Conservation (phyloP, 1,140 invertebrate species). For the Manduca sexta region DNA sequence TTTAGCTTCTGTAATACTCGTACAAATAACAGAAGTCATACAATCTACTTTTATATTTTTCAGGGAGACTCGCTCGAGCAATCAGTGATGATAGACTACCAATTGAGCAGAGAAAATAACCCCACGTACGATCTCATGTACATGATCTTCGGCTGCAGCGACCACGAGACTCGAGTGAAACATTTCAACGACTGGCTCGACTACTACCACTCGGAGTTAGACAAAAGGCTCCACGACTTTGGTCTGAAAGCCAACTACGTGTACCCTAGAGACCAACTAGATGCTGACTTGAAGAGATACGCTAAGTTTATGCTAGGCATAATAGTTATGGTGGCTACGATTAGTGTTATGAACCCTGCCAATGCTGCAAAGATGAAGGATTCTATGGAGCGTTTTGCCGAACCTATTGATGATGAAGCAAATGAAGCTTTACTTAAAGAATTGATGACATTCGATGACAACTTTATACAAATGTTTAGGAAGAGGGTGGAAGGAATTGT, state of each 20-base stretch:
- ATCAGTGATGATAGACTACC: conserved; percentile 3
- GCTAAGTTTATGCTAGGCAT: conserved; percentile 2
- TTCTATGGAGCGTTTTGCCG: no score
- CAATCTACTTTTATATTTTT: neutral
- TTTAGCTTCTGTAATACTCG: no score
- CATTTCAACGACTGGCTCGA: conserved; percentile 21
- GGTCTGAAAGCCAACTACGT: conserved; percentile 12
- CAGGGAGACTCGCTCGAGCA: neutral
- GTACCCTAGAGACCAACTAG: conserved; percentile 20
- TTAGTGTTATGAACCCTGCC: no score
- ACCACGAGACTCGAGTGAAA: conserved; percentile 12
- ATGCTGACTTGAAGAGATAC: conserved; percentile 19
- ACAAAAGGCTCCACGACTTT: conserved; percentile 10
- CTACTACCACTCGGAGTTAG: conserved; percentile 17
- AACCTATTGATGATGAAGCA: no score
- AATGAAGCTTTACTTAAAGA: no score
- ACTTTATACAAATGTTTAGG: no score
- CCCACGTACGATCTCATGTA: conserved; percentile 18
- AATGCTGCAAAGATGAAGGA: no score
- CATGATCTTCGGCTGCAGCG: conserved; percentile 23
- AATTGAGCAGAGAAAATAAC: neutral
- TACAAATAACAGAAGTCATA: no score
- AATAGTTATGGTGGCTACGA: neutral
- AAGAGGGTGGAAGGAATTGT: no score
- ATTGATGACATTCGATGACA: no score